These are phyloP conservation scores for Coenonympha arcania DNA, from an alignment of 2,888 invertebrate species.

Conservation along the genomic window DNA sequence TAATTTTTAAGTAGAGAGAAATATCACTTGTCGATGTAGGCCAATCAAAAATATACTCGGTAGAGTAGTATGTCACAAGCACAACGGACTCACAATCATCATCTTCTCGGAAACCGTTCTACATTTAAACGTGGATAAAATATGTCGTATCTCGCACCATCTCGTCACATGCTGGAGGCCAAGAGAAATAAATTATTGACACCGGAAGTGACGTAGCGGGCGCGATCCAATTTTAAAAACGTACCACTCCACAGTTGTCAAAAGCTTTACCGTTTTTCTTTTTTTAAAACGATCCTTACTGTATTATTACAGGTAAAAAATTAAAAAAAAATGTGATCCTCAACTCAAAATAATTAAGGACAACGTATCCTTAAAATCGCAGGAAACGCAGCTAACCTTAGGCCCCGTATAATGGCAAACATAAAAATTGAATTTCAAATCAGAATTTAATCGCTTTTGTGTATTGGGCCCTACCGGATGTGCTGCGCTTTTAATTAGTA, in stretches of 20 bases:
- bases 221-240: constrained; percentile 68
- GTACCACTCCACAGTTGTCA: constrained; percentile 41
- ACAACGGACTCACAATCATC: no score
- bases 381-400: constrained; percentile 58
- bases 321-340: constrained; percentile 44
- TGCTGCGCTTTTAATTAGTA: constrained; percentile 62
- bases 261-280: constrained; percentile 31
- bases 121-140: constrained; percentile 61
- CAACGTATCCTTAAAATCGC: constrained; percentile 46
- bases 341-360: constrained; percentile 32
- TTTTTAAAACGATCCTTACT: constrained; percentile 36
- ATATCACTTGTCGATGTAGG: background rate
- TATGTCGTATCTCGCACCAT: constrained; percentile 59
- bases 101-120: constrained; percentile 60
- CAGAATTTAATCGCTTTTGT: constrained; percentile 56
- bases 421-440: constrained; percentile 63
- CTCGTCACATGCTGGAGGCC: constrained; percentile 64
- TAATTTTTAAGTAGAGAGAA: background rate
- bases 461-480: constrained; percentile 59
- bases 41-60: constrained; percentile 21
- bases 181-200: constrained; percentile 69
- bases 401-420: constrained; percentile 46
- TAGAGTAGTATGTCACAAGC: constrained; percentile 49
- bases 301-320: constrained; percentile 33
- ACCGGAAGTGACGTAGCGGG: constrained; percentile 70